These are phyloP conservation scores for Tiliacea citrago DNA, from an alignment of 2,888 invertebrate genomes.

Conservation along the genomic window DNA sequence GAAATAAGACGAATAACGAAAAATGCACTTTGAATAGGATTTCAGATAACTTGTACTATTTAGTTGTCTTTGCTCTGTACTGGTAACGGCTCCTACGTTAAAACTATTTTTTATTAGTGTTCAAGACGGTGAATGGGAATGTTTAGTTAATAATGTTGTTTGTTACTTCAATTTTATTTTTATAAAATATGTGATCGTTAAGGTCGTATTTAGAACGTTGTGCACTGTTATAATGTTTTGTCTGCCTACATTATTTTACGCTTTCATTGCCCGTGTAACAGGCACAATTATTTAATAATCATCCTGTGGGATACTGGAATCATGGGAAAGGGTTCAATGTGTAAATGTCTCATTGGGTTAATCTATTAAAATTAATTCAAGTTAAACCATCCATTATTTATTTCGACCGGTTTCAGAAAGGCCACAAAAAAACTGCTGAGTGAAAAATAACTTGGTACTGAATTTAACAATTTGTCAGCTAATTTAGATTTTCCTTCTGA, in stretches of 20 bases:
- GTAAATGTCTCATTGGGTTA: constrained; percentile 5
- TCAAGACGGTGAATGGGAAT: constrained; percentile 5
- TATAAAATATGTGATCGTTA: constrained; percentile 21
- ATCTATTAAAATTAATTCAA: not conserved
- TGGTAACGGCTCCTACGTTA: constrained; percentile 1
- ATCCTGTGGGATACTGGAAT: not conserved
- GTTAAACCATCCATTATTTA: not conserved
- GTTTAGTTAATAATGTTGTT: constrained; percentile 2
- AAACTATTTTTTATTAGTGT: not conserved
- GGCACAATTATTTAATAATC: not conserved
- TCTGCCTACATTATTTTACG: constrained; percentile 3
- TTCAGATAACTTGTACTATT: not conserved
- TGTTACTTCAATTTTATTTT: not conserved
- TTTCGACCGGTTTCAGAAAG: not conserved
- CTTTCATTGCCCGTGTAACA: not conserved
- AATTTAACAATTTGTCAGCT: not conserved
- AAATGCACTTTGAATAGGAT: not conserved
- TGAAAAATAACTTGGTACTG: not conserved
- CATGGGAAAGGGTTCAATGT: not conserved
- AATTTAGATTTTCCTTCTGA: not conserved
- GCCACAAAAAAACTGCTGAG: not conserved
- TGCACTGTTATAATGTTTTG: constrained; percentile 15
- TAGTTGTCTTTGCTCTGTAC: not conserved
- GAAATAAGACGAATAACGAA: constrained; percentile 7
- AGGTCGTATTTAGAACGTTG: constrained; percentile 15